Conservation (phyloP, 2,113 vertebrate species). For the Perccottus glenii region DNA sequence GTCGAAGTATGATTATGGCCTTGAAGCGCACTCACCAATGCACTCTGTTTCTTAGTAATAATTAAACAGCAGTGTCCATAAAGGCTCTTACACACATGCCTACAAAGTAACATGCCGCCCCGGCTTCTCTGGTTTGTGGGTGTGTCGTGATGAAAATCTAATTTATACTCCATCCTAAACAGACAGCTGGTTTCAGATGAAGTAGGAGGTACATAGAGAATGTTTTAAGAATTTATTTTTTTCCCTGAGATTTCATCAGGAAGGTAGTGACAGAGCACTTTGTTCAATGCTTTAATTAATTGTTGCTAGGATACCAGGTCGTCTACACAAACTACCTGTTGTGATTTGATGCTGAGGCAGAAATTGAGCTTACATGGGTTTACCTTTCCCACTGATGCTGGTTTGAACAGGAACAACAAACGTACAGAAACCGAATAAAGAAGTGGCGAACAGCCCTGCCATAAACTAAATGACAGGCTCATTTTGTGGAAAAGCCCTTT, state of each 20-base stretch:
- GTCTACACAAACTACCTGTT: neutral
- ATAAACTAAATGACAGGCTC: constrained; percentile 22
- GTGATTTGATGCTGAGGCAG: neutral
- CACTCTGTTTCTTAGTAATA: neutral
- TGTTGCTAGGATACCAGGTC: neutral
- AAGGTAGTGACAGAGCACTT: neutral
- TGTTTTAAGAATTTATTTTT: too few relatives aligned
- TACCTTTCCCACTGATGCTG: neutral
- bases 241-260: neutral
- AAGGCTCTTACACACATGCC: neutral
- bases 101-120: neutral
- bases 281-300: neutral
- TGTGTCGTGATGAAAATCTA: neutral
- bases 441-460: constrained; percentile 2
- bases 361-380: neutral
- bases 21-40: neutral
- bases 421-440: neutral
- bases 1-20: too few relatives aligned
- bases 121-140: neutral
- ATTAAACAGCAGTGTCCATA: too few relatives aligned
- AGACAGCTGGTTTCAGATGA: constrained; percentile 1
- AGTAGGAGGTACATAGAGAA: too few relatives aligned
- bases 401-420: constrained; percentile 2
- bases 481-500: constrained; percentile 31
- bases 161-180: neutral